Conservation (phyloP, 1,140 invertebrate genomes). For the Drosophila tristis region DNA sequence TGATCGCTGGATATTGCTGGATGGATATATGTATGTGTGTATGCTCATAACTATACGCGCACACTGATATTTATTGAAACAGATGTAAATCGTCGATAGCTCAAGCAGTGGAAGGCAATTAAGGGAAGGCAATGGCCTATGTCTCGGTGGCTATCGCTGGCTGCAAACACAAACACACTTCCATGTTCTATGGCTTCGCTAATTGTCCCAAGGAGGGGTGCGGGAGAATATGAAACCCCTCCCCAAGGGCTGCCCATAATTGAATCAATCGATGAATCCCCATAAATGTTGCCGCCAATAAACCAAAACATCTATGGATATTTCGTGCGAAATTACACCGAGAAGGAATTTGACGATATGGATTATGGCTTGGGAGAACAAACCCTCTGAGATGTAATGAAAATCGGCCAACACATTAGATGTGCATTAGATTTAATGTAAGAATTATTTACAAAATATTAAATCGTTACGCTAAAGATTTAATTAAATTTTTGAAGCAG, state of each 20-base stretch:
- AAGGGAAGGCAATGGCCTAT: slow-evolving; percentile 42
- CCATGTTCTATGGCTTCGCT: slow-evolving; percentile 47
- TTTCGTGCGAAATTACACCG: slow-evolving; percentile 32
- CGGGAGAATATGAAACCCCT: slow-evolving; percentile 2
- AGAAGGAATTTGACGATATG: slow-evolving; percentile 7
- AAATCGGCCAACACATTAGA: no score
- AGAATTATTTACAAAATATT: no score
- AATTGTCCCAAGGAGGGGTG: slow-evolving; percentile 43
- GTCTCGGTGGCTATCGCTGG: slow-evolving; percentile 25
- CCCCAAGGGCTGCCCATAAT: slow-evolving; percentile 32
- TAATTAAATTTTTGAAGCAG: no score
- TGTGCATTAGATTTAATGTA: no score
- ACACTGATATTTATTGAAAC: slow-evolving; percentile 45
- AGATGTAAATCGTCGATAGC: slow-evolving; percentile 74
- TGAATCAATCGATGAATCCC: slow-evolving; percentile 20
- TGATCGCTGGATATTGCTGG: background rate
- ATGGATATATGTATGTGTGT: background rate
- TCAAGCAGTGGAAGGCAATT: slow-evolving; percentile 54
- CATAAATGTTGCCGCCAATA: background rate
- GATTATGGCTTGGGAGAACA: background rate
- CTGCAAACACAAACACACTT: slow-evolving; percentile 6
- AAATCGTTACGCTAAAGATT: no score
- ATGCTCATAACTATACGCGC: slow-evolving; percentile 1
- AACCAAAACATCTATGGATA: slow-evolving; percentile 33
- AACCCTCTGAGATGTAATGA: background rate